Evolutionary conservation across 2,888 invertebrate species (phyloP).

Genomic region (Alsophila aescularia): DNA sequence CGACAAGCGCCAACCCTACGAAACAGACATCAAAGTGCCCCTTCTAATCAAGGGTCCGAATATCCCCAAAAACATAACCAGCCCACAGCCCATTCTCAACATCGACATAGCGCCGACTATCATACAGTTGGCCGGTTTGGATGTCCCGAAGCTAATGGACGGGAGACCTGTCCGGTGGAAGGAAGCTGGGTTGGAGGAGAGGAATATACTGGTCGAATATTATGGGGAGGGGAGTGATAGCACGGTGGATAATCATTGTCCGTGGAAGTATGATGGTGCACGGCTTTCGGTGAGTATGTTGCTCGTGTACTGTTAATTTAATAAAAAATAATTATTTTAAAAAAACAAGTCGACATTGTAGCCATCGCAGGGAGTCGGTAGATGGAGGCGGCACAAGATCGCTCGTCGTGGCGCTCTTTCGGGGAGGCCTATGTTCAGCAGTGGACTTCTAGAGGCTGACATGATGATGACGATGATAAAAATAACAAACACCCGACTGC

Average conservation of each 20-base stretch:
- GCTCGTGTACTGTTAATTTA: too few species aligned
- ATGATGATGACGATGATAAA: too few species aligned
- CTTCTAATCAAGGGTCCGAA: slow-evolving; percentile 91
- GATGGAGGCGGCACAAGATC: too few species aligned
- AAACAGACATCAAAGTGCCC: slow-evolving; percentile 94
- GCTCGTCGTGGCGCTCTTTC: too few species aligned
- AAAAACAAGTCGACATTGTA: too few species aligned
- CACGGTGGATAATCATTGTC: slow-evolving; percentile 86
- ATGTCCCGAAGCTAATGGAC: slow-evolving; percentile 84
- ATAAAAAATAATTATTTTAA: too few species aligned
- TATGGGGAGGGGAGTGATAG: slow-evolving; percentile 88
- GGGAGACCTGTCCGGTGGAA: slow-evolving; percentile 71
- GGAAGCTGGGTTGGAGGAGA: slow-evolving; percentile 45
- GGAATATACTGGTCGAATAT: slow-evolving; percentile 91
- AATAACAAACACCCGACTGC: too few species aligned
- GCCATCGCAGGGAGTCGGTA: too few species aligned
- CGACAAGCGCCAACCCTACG: slow-evolving; percentile 96
- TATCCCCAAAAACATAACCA: slow-evolving; percentile 74
- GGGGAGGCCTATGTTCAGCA: too few species aligned
- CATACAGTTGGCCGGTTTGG: slow-evolving; percentile 86
- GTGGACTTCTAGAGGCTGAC: too few species aligned
- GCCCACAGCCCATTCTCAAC: slow-evolving; percentile 86
- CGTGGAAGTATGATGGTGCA: slow-evolving; percentile 81
- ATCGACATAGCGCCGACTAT: slow-evolving; percentile 95
- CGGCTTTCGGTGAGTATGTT: slow-evolving; percentile 87